These are phyloP conservation scores for Sebastes oblongus DNA, from an alignment of 2,797 vertebrate genomes.

Conservation along the genomic window DNA sequence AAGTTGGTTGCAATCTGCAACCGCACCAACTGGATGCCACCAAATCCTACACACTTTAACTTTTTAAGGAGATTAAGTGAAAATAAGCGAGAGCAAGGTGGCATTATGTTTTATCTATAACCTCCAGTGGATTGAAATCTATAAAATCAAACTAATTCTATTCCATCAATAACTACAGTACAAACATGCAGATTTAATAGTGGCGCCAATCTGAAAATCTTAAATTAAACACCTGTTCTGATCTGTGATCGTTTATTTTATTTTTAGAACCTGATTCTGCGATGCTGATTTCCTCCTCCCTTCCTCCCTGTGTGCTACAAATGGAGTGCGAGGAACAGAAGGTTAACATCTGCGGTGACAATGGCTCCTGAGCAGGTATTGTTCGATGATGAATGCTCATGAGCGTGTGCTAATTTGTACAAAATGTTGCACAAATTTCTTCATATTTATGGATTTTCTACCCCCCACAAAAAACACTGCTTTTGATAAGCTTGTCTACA, in stretches of 20 bases:
- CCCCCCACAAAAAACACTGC: neutral
- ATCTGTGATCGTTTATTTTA: neutral
- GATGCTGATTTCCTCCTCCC: neutral
- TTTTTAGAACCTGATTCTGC: neutral
- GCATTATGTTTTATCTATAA: conserved; percentile 2
- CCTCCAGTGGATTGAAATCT: neutral
- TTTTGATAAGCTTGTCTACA: neutral
- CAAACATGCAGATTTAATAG: neutral
- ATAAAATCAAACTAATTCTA: neutral
- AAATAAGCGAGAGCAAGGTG: conserved; percentile 7
- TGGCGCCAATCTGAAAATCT: neutral
- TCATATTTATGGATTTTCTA: neutral
- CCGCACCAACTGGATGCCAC: too few species aligned
- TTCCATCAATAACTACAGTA: neutral
- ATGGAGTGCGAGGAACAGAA: conserved; percentile 19
- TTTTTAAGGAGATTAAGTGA: neutral
- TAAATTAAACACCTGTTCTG: neutral
- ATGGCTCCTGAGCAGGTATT: conserved; percentile 3
- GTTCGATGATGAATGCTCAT: conserved; percentile 20
- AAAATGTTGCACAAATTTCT: conserved; percentile 4
- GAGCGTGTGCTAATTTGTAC: conserved; percentile 1
- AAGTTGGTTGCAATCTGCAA: too few species aligned
- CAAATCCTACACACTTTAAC: neutral
- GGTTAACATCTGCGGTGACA: conserved; percentile 30
- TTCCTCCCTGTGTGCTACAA: neutral